Evolutionary conservation across 2,113 vertebrate genomes (phyloP).

Genomic region (Lamprologus sp.): DNA sequence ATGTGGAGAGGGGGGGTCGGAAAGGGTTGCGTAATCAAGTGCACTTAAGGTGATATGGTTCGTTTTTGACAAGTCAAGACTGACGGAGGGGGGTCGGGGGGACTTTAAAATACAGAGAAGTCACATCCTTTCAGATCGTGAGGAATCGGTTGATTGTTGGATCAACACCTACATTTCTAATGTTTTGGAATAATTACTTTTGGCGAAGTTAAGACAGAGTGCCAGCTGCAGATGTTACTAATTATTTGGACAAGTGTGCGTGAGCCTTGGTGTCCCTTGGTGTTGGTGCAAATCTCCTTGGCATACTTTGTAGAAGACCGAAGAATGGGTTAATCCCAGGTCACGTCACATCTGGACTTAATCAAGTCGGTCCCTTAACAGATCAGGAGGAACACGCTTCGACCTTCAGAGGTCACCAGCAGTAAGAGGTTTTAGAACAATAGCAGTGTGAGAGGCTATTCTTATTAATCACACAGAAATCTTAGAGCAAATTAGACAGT

Average conservation of each 20-base stretch:
- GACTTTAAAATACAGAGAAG: background rate
- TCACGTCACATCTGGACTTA: slow-evolving; percentile 23
- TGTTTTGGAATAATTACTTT: slow-evolving; percentile 15
- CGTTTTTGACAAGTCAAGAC: slow-evolving; percentile 13
- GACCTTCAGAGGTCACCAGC: slow-evolving; percentile 4
- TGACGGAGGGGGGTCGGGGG: background rate
- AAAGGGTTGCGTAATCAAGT: slow-evolving; percentile 53
- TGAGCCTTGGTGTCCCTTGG: background rate
- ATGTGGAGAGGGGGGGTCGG: background rate
- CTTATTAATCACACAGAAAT: background rate
- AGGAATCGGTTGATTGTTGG: background rate
- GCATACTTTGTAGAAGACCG: background rate
- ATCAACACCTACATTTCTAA: background rate
- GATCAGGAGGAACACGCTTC: background rate
- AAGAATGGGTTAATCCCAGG: slow-evolving; percentile 31
- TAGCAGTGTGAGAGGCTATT: background rate
- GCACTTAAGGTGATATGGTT: slow-evolving; percentile 58
- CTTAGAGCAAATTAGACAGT: background rate
- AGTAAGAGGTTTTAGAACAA: background rate
- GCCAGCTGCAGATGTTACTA: slow-evolving; percentile 27
- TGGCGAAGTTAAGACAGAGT: slow-evolving; percentile 2
- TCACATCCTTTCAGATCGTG: background rate
- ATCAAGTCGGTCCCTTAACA: slow-evolving; percentile 27
- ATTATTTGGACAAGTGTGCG: background rate
- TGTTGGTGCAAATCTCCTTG: slow-evolving; percentile 5